Evolutionary conservation across 2,113 vertebrate species (phyloP).

Genomic region (Cryptomyrus ogoouensis): DNA sequence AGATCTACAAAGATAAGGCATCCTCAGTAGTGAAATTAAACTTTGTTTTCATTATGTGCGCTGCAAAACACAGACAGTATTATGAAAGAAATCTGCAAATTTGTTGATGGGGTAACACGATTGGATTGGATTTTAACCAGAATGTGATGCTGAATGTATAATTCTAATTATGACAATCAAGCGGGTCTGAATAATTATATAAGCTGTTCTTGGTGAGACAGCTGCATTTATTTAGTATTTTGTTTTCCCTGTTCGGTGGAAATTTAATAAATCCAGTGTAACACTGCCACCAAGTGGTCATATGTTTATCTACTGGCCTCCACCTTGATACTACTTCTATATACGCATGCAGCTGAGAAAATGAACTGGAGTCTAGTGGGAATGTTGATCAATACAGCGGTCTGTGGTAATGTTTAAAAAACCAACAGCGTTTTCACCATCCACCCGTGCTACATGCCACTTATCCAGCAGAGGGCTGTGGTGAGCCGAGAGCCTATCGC

Average conservation of each 20-base stretch:
- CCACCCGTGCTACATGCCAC: background rate
- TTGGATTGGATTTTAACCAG: background rate
- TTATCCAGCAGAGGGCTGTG: background rate
- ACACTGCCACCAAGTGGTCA: slow-evolving; percentile 6
- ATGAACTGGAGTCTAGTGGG: background rate
- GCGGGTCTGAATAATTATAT: background rate
- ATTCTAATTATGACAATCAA: background rate
- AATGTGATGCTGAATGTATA: background rate
- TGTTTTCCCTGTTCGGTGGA: background rate
- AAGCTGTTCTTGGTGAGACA: background rate
- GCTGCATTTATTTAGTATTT: background rate
- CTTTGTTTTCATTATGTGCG: background rate
- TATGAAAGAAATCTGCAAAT: background rate
- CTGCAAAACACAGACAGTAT: background rate
- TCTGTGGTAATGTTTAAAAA: background rate
- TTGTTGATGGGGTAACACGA: background rate
- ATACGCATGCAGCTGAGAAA: background rate
- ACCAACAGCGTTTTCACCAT: background rate
- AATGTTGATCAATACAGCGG: background rate
- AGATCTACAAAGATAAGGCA: background rate
- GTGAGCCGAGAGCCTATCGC: too few species aligned
- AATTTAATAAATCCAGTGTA: background rate
- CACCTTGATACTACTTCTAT: background rate
- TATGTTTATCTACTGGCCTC: background rate
- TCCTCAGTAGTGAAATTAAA: background rate